Percentiles rank a stretch among this genome's conserved stretches.
Evolutionary conservation across 2,888 invertebrate genomes (phyloP).

Genomic region (Cryptosula pallasiana): DNA sequence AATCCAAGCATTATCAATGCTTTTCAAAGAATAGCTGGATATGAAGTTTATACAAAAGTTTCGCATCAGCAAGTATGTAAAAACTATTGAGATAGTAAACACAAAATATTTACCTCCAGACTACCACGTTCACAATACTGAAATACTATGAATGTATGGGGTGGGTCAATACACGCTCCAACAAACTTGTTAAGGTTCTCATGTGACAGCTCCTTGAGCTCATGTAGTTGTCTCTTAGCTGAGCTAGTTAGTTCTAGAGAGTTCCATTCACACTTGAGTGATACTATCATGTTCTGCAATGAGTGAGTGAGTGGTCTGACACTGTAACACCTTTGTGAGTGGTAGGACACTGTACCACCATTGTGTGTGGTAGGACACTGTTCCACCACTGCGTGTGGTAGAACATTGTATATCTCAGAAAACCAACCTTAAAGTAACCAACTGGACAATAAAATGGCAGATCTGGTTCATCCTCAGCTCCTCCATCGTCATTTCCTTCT

Average conservation of each 20-base stretch:
- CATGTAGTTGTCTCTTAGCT: slow-evolving; percentile 46
- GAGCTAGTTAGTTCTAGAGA: slow-evolving; percentile 37
- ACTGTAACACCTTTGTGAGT: no score
- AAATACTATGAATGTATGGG: slow-evolving; percentile 45
- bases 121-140: slow-evolving; percentile 48
- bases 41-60: no score
- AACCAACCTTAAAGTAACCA: slow-evolving; percentile 8
- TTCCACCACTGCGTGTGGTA: no score
- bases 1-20: no score
- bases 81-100: not conserved
- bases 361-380: no score
- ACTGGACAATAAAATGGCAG: not conserved
- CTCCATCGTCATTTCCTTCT: no score
- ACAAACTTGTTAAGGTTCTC: slow-evolving; percentile 51
- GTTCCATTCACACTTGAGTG: slow-evolving; percentile 7
- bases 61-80: no score
- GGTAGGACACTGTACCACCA: no score
- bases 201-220: slow-evolving; percentile 47
- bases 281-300: slow-evolving; percentile 3
- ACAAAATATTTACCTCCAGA: slow-evolving; percentile 38
- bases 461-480: not conserved
- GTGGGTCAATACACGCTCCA: slow-evolving; percentile 49
- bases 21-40: no score
- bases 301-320: not conserved
- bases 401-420: no score